Evolutionary conservation across 2,888 invertebrate genomes (phyloP).

Genomic region (Athalia rosae): DNA sequence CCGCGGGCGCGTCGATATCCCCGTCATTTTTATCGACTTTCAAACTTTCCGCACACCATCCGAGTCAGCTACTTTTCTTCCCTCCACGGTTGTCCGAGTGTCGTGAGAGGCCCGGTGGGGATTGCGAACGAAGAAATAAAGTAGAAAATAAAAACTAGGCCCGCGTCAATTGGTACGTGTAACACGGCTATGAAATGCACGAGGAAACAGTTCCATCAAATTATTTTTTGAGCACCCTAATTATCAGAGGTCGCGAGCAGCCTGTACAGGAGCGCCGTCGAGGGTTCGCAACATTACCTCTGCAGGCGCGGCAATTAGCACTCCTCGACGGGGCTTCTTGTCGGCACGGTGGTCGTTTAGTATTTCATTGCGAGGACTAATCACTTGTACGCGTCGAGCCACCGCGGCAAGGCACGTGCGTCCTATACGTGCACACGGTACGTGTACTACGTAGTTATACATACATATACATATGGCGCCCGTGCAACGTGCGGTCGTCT

Average conservation of each 20-base stretch:
- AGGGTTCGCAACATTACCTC: conserved; percentile 19
- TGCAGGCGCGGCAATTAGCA: conserved; percentile 37
- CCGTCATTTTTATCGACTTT: conserved; percentile 23
- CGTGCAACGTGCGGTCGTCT: neutral
- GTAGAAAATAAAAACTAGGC: too few relatives aligned
- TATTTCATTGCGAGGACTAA: conserved; percentile 42
- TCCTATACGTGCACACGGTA: neutral
- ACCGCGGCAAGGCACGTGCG: conserved; percentile 29
- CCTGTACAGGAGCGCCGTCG: neutral
- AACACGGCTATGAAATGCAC: too few relatives aligned
- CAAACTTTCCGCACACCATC: neutral
- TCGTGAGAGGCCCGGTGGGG: too few relatives aligned
- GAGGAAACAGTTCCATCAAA: too few relatives aligned
- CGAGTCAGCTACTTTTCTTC: too few relatives aligned
- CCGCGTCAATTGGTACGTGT: too few relatives aligned
- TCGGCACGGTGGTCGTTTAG: conserved; percentile 32
- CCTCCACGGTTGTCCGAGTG: too few relatives aligned
- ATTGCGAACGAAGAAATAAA: too few relatives aligned
- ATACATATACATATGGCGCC: neutral
- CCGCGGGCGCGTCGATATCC: neutral
- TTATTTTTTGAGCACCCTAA: neutral
- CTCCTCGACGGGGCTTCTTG: conserved; percentile 34
- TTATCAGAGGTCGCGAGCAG: neutral
- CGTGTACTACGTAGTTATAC: neutral
- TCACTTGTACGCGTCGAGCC: conserved; percentile 38